A percentile compares a stretch with the other conserved stretches of the same genome.
Evolutionary conservation across 2,797 vertebrate genomes (phyloP).

Genomic region (Brotogeris chrysoptera): DNA sequence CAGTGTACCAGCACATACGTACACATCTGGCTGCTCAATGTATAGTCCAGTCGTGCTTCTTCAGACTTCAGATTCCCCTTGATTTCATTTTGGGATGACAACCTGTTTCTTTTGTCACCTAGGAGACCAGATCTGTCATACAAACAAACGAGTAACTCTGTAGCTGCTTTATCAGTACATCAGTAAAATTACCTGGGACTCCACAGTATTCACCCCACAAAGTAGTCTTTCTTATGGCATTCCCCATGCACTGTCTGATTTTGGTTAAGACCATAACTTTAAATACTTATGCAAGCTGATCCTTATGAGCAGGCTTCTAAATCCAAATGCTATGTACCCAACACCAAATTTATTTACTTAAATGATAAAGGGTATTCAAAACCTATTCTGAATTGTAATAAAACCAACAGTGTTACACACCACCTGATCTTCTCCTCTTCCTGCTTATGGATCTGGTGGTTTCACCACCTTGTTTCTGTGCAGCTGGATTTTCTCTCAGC

Average conservation of each 20-base stretch:
- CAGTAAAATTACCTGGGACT: neutral
- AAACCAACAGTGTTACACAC: conserved; percentile 31
- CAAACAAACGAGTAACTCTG: neutral
- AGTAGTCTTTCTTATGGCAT: neutral
- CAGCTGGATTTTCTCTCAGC: neutral
- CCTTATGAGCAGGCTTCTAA: neutral
- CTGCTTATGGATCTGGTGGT: conserved; percentile 25
- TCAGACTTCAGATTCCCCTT: neutral
- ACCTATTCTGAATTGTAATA: neutral
- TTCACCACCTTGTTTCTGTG: conserved; percentile 58
- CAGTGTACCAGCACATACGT: neutral
- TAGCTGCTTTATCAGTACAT: neutral
- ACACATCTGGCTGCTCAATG: neutral
- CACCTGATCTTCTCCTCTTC: conserved; percentile 73
- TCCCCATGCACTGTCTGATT: neutral
- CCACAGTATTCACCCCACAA: neutral
- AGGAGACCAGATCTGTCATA: neutral
- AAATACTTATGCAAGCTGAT: neutral
- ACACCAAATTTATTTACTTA: neutral
- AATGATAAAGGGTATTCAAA: neutral
- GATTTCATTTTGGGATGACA: neutral
- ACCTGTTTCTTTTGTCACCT: neutral
- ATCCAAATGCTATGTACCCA: neutral
- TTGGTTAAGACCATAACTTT: neutral
- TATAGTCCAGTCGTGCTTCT: neutral